Base-by-base conservation (phyloP, 2,888 invertebrate species). In the Polia nebulosa region DNA sequence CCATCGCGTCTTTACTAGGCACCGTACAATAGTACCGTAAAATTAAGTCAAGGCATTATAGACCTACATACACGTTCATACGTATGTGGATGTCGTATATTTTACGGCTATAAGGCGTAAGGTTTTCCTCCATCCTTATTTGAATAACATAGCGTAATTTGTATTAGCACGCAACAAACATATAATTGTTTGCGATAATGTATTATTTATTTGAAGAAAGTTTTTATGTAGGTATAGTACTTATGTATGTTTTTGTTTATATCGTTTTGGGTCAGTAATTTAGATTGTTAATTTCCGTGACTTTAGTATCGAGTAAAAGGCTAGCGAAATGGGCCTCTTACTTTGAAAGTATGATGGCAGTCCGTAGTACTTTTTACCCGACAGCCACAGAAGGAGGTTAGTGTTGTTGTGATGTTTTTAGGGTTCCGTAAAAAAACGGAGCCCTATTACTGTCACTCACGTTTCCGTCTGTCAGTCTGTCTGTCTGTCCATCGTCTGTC, bases 71-170 rank as follows among this genome's bases (percentile, higher is more conserved):
- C 22, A 55, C 5, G 5, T 15, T 9, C 22, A 5, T 22, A 53
- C 39, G n/a, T 45, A 51, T 44, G 58, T 64, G 34, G 39, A 44
- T 56, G 53, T 29, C 49, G 57, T 64, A 78, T 70, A 72, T 63
- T 81, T 78, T 66, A 72, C 36, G 66, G 15, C 36, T 27, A 39
- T 66, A 72, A 75, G 57, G 41, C 66, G 56, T 66, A 67, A 78
- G 69, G 72, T n/a, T n/a, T n/a, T n/a, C n/a, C n/a, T n/a, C n/a
- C n/a, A n/a, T 70, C 47, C 73, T 79, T 76, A 81, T 85, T 83
- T 82, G 76, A 81, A 86, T 82, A 83, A 81, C 78, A 81, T 68
- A 67, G 76, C 71, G 75, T 77, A 82, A 84, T 86, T 86, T 80
- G 84, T 80, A 78, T 74, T 76, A 74, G 73, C 85, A 85, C 86